Evolutionary conservation across 2,888 invertebrate genomes (phyloP), one percentile per base, ranked within the genome.

Genomic region (Nomada ferruginata): DNA sequence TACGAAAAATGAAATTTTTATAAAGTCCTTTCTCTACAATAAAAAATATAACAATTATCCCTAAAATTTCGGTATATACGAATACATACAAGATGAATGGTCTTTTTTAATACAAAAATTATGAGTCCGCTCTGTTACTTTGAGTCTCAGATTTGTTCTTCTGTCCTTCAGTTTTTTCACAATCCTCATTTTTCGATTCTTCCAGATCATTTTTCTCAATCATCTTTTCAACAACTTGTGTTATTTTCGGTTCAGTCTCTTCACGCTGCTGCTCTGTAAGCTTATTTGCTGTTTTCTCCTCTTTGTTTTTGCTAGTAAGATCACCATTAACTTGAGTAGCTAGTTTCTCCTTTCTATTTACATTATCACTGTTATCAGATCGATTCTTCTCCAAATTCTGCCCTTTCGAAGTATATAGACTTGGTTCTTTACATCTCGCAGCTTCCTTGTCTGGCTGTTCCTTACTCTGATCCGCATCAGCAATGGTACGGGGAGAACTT

Each of bases 91-190:
- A 50, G 29, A 76, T 76, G 59, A 63, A 68, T 63, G 61, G 57
- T 13, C 47, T 57, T 23, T 26, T 2, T 76, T 26, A 50, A 65
- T 64, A 55, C 79, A 73, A 68, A 74, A 82, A 88, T 92, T 93
- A 93, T 87, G 92, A 91, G 59, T 93, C 92, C 13, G 89, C 87
- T 83, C 92, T 91, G 73, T 85, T 91, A 64, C 89, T 90, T 79
- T 92, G 90, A 66, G 85, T 84, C 57, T 93, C 92, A 42, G 87
- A 86, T 64, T 92, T 92, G 29, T 92, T 92, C 79, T 90, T 90
- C 75, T 89, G 86, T 76, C 90, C 89, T 42, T 91, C 91, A n/a
- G 70, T 81, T 72, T 90, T 91, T 47, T 83, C 84, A 9, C 83
- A 65, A 11, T 89, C 87, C 15, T 86, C 90, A 11, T 36, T 81